Evolutionary conservation across 2,888 invertebrate genomes (phyloP), one percentile per base, ranked within the genome.

Genomic region (Prenolepis imparis): DNA sequence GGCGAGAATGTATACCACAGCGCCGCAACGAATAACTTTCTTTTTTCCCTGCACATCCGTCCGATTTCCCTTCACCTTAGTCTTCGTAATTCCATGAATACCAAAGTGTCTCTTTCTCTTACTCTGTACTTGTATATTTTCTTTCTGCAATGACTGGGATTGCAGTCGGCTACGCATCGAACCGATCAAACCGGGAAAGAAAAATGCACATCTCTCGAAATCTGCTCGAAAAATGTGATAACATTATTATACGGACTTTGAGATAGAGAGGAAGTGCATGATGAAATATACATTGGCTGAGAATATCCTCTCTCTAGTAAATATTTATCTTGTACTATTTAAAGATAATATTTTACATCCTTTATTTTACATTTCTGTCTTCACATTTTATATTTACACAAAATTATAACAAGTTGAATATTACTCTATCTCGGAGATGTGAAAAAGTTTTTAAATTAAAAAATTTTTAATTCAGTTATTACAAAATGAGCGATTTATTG

Each of bases 71-170:
- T 36, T 70, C 41, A 41, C 57, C 59, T 70, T 57, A 41, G 55
- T 59, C 57, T 68, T 57, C 28, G 41, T 68, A 57, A 78, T 78
- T 68, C 68, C 70, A 78, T 78, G 78, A 78, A 78, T 78, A 78
- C 41, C 18, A 70, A 57, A 78, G 41, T 32, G 48, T 57, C 57
- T 21, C 78, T 21, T 70, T 68, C 57, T 77, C 70, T 57, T 77
- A 55, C 32, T 41, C 67, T 41, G 57, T 57, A 78, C 77, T 68
- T 78, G 70, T 41, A 44, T 78, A 44, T 78, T 70, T 78, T 68
- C 78, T 32, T 70, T 78, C 68, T 78, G 70, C 59, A 41, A 1
- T 15, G 41, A 8, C 68, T 28, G n/a, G 21, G 59, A 70, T 39
- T 64, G 28, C 41, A 64, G 41, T 59, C 28, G 57, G 57, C 70